These are phyloP conservation scores for Lysiphlebus fabarum DNA, from an alignment of 1,140 invertebrate species.

Conservation along the genomic window DNA sequence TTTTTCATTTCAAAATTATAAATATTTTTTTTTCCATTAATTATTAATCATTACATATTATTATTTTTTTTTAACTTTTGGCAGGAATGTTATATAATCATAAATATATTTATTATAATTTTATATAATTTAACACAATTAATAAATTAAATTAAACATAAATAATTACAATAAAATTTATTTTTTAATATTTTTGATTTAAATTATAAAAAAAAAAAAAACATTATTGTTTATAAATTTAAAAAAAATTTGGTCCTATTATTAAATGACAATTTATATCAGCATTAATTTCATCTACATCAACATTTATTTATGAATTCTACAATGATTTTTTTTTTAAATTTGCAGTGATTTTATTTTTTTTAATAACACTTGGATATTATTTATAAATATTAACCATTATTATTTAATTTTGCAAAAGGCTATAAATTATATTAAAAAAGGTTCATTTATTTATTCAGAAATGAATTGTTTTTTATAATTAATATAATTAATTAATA, in stretches of 20 bases:
- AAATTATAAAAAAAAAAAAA: neutral
- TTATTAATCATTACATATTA: too few species aligned
- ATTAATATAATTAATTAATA: slow-evolving; percentile 40
- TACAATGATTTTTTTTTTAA: slow-evolving; percentile 17
- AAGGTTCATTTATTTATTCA: slow-evolving; percentile 26
- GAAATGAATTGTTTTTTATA: slow-evolving; percentile 33
- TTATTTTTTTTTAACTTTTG: slow-evolving; percentile 38
- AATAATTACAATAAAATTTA: slow-evolving; percentile 7
- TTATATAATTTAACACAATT: slow-evolving; percentile 18
- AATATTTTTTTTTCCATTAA: too few species aligned
- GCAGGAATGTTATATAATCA: slow-evolving; percentile 40
- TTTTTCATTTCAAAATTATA: too few species aligned
- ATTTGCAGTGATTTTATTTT: slow-evolving; percentile 17
- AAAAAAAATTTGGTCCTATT: slow-evolving; percentile 20
- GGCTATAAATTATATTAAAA: slow-evolving; percentile 31
- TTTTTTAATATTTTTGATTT: slow-evolving; percentile 12
- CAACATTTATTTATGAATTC: slow-evolving; percentile 12
- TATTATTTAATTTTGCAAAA: slow-evolving; percentile 24
- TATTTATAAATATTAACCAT: slow-evolving; percentile 20
- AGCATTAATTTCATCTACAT: slow-evolving; percentile 23
- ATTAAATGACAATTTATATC: slow-evolving; percentile 26
- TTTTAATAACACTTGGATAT: slow-evolving; percentile 2
- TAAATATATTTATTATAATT: slow-evolving; percentile 27
- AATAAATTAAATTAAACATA: slow-evolving; percentile 2
- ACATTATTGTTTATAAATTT: slow-evolving; percentile 16